These are phyloP conservation scores for Sebastes steindachneri DNA, from an alignment of 2,797 vertebrate genomes.

Conservation along the genomic window DNA sequence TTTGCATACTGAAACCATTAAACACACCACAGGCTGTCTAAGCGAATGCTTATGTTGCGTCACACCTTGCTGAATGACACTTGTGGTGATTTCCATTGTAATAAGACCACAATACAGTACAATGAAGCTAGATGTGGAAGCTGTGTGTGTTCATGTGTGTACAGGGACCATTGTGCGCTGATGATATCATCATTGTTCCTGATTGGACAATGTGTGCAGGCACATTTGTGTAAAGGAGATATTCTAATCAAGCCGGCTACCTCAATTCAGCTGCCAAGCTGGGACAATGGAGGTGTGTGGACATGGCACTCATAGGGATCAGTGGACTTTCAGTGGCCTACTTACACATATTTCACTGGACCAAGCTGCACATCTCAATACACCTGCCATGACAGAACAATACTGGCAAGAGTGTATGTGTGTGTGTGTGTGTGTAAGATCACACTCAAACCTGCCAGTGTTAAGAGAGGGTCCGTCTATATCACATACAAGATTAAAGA, in stretches of 20 bases:
- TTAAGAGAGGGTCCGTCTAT: not conserved
- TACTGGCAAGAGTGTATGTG: not conserved
- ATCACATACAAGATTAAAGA: not conserved
- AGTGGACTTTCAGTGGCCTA: slow-evolving; percentile 44
- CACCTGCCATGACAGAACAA: slow-evolving; percentile 34
- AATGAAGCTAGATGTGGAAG: slow-evolving; percentile 34
- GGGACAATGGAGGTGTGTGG: slow-evolving; percentile 36
- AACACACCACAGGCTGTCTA: not conserved
- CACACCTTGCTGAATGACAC: slow-evolving; percentile 36
- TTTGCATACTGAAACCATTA: slow-evolving; percentile 20
- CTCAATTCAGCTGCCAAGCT: slow-evolving; percentile 36
- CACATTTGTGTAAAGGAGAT: slow-evolving; percentile 43
- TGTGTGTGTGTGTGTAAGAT: not conserved
- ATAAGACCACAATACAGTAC: slow-evolving; percentile 21
- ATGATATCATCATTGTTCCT: slow-evolving; percentile 49
- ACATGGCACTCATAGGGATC: not conserved
- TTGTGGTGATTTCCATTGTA: slow-evolving; percentile 34
- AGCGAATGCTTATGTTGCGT: not conserved
- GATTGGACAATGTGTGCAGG: slow-evolving; percentile 19
- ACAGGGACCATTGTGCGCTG: slow-evolving; percentile 1
- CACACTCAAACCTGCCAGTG: not conserved
- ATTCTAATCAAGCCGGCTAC: slow-evolving; percentile 44
- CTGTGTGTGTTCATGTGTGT: slow-evolving; percentile 1
- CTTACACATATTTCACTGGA: slow-evolving; percentile 31
- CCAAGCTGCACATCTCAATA: slow-evolving; percentile 19